phyloP scores from a whole-genome alignment of 2,113 vertebrate genomes.

The Dermatemys mawii region DNA sequence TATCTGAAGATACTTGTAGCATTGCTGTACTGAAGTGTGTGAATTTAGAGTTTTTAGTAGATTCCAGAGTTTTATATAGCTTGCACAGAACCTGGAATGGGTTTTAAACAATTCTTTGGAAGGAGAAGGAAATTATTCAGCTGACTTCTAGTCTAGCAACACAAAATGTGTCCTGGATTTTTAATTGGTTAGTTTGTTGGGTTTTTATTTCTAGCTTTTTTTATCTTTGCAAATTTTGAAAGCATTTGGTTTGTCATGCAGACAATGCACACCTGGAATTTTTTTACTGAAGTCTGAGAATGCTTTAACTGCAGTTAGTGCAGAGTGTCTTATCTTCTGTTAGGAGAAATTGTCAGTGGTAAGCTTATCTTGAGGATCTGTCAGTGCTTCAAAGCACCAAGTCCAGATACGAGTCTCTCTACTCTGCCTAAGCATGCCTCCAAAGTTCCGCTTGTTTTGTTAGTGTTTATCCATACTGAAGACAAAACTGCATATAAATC shows the following conservation, averaged over 20 bases:
- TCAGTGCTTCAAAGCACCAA: not conserved
- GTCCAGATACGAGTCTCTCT: not conserved
- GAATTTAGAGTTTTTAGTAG: conserved; percentile 47
- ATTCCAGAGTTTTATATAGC: conserved; percentile 17
- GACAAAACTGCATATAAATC: not conserved
- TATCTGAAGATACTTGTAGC: not conserved
- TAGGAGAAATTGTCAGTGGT: not conserved
- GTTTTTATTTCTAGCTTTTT: not conserved
- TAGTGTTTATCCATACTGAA: not conserved
- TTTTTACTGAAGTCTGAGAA: not conserved
- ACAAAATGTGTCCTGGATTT: not conserved
- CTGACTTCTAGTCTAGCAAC: not conserved
- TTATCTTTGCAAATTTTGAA: not conserved
- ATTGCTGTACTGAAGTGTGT: conserved; percentile 4
- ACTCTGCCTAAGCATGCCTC: not conserved
- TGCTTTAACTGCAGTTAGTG: not conserved
- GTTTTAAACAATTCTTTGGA: not conserved
- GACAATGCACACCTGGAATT: not conserved
- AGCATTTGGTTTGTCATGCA: not conserved
- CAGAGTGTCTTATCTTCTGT: not conserved
- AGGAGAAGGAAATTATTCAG: not conserved
- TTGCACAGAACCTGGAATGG: not conserved
- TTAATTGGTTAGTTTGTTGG: not conserved
- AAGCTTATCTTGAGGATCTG: not conserved
- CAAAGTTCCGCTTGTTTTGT: not conserved